phyloP scores from a whole-genome alignment of 2,797 vertebrate species.

The Pangasius sanitwongsei region DNA sequence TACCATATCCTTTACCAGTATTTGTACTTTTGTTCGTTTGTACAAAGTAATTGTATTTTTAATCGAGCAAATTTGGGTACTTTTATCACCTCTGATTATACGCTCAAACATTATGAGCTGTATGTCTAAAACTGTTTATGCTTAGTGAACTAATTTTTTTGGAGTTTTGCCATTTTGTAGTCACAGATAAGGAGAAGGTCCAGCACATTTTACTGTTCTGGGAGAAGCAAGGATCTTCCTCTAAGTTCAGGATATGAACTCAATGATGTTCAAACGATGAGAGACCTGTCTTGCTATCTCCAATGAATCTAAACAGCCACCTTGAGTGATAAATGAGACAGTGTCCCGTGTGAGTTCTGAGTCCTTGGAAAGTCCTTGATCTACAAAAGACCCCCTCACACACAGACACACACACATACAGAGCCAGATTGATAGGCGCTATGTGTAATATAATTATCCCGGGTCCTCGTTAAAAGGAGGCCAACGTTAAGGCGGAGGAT shows the following conservation, averaged over 20 bases:
- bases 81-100: no score
- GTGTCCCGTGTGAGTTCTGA: conserved; percentile 5
- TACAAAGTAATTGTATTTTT: neutral
- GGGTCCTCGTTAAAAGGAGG: conserved; percentile 44
- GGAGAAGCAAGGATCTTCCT: neutral
- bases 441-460: conserved; percentile 21
- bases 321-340: conserved; percentile 26
- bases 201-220: neutral
- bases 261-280: neutral
- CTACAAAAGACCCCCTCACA: conserved; percentile 33
- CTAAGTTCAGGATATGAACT: neutral
- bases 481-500: conserved; percentile 8
- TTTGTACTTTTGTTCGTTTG: neutral
- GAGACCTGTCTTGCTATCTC: conserved; percentile 26
- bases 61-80: neutral
- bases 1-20: neutral
- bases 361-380: conserved; percentile 36
- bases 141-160: neutral
- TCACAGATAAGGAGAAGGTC: neutral
- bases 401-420: conserved; percentile 10
- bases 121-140: neutral
- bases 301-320: conserved; percentile 18
- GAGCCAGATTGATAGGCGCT: conserved; percentile 23
- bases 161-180: neutral
- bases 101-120: neutral